phyloP scores from a whole-genome alignment of 2,888 invertebrate species.

The Diaprepes abbreviatus region DNA sequence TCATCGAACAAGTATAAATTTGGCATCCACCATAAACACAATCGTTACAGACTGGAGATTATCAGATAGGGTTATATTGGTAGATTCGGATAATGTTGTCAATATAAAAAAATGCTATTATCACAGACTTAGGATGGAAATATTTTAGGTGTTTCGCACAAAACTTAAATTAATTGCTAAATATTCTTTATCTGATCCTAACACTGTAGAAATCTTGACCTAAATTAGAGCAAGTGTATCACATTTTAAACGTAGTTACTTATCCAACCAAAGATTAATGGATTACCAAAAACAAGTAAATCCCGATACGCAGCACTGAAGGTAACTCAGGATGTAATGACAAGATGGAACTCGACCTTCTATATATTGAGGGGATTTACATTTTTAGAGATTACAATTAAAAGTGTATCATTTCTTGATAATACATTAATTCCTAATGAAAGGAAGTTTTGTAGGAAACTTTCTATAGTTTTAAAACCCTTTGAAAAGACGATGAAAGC shows the following conservation, averaged over 20 bases:
- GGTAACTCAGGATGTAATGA: slow-evolving; percentile 32
- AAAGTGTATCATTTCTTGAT: slow-evolving; percentile 38
- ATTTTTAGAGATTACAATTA: slow-evolving; percentile 31
- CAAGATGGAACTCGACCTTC: slow-evolving; percentile 47
- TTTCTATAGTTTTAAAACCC: slow-evolving; percentile 36
- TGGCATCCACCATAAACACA: background rate
- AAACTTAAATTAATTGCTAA: background rate
- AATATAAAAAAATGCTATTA: slow-evolving; percentile 11
- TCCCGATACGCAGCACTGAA: slow-evolving; percentile 24
- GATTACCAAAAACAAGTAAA: slow-evolving; percentile 27
- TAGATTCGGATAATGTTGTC: background rate
- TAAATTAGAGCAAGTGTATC: slow-evolving; percentile 32
- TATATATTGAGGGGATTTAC: slow-evolving; percentile 44
- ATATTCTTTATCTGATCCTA: background rate
- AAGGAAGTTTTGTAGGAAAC: slow-evolving; percentile 41
- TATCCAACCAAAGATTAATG: slow-evolving; percentile 30
- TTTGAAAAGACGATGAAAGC: slow-evolving; percentile 44
- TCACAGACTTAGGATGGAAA: background rate
- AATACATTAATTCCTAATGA: slow-evolving; percentile 39
- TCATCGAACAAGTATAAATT: background rate
- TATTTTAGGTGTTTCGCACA: background rate
- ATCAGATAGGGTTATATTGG: background rate
- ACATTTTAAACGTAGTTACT: slow-evolving; percentile 34
- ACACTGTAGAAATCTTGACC: background rate
- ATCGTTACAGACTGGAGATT: background rate